A percentile compares a stretch with the other conserved stretches of the same genome.
These are phyloP conservation scores for Diabrotica balteata DNA, from an alignment of 2,888 invertebrate genomes.

Conservation along the genomic window DNA sequence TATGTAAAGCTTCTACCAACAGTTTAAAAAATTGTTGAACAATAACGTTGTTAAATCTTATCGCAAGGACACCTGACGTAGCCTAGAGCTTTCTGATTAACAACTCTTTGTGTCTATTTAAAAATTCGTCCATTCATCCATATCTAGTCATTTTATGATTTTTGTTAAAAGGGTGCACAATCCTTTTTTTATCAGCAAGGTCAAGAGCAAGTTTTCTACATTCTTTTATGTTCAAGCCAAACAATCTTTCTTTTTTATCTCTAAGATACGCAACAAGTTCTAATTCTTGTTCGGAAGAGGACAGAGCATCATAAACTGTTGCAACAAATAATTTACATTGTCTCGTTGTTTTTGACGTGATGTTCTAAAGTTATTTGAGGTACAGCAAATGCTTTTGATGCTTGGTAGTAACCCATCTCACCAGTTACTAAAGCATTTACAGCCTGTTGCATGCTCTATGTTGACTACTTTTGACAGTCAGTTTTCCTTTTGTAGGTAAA, in stretches of 20 bases:
- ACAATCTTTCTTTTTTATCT: neutral
- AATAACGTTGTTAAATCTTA: no score
- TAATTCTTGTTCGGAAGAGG: neutral
- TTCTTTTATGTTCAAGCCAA: neutral
- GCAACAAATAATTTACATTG: neutral
- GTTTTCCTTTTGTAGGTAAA: constrained; percentile 18
- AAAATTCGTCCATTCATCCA: no score
- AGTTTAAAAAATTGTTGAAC: no score
- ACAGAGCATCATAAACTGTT: neutral
- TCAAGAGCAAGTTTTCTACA: neutral
- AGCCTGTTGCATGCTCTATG: constrained; percentile 15
- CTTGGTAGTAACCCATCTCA: constrained; percentile 26
- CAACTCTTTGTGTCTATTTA: no score
- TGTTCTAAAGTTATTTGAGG: constrained; percentile 23
- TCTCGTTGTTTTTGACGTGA: constrained; percentile 18
- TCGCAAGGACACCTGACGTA: no score
- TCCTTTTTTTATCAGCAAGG: neutral
- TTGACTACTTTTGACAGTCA: constrained; percentile 12
- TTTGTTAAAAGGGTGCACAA: no score
- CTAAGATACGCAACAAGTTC: neutral
- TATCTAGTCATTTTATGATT: no score
- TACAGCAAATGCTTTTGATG: constrained; percentile 17
- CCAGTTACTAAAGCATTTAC: constrained; percentile 11
- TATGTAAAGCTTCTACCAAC: no score
- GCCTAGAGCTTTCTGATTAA: no score